A percentile compares a stretch with the other conserved stretches of the same genome.
Evolutionary conservation across 2,888 invertebrate species (phyloP).

Genomic region (Enoplolaimus lenunculus): DNA sequence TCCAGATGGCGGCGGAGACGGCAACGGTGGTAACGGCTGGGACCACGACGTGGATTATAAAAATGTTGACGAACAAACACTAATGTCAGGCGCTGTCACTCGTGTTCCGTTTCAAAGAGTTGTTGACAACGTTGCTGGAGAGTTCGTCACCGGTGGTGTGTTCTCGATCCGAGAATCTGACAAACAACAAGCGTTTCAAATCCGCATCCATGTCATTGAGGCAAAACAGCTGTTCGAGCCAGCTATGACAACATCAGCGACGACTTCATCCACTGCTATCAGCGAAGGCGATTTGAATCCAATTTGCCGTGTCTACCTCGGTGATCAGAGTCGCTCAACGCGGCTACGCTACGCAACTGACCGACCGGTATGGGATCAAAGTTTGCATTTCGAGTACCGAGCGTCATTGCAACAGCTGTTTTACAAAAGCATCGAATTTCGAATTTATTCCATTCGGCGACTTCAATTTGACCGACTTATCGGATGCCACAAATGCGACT

Average conservation of each 20-base stretch:
- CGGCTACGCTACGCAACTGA: not conserved
- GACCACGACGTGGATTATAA: too few relatives aligned
- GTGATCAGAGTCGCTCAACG: not conserved
- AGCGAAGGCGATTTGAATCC: not conserved
- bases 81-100: too few relatives aligned
- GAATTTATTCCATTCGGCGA: not conserved
- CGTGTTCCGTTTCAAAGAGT: too few relatives aligned
- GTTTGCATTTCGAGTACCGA: not conserved
- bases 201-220: constrained; percentile 5
- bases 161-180: not conserved
- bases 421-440: constrained; percentile 1
- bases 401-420: not conserved
- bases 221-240: not conserved
- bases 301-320: not conserved
- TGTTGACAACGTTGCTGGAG: too few relatives aligned
- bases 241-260: not conserved
- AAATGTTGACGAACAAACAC: too few relatives aligned
- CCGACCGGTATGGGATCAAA: constrained; percentile 10
- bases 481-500: constrained; percentile 8
- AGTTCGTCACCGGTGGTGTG: not conserved
- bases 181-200: constrained; percentile 11
- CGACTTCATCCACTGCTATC: not conserved
- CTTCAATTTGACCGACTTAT: not conserved
- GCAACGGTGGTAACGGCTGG: too few relatives aligned
- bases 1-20: too few relatives aligned